Conservation (phyloP, 2,888 invertebrate genomes). For the Hirtodrosophila histrioides region DNA sequence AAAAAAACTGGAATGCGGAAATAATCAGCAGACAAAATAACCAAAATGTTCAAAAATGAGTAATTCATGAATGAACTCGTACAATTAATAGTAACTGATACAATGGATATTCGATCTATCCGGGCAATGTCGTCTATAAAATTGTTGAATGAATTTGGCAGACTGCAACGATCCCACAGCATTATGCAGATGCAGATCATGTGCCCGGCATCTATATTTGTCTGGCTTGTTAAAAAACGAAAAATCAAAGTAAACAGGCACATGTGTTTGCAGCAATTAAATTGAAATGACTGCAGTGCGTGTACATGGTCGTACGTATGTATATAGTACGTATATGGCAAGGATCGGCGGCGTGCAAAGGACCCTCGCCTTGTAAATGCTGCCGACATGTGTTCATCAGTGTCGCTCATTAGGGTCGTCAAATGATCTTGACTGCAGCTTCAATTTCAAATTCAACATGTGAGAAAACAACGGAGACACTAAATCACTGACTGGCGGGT, state of each 20-base stretch:
- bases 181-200: slow-evolving; percentile 29
- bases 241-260: slow-evolving; percentile 66
- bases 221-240: slow-evolving; percentile 27
- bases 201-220: slow-evolving; percentile 44
- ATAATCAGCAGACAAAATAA: slow-evolving; percentile 22
- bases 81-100: slow-evolving; percentile 57
- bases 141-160: slow-evolving; percentile 54
- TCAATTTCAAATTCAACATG: slow-evolving; percentile 45
- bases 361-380: slow-evolving; percentile 38
- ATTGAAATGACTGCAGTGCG: slow-evolving; percentile 25
- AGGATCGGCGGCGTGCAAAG: slow-evolving; percentile 54
- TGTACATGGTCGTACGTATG: neutral
- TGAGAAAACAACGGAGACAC: slow-evolving; percentile 41
- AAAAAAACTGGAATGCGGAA: slow-evolving; percentile 52
- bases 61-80: slow-evolving; percentile 51
- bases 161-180: slow-evolving; percentile 51
- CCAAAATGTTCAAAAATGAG: slow-evolving; percentile 20
- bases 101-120: slow-evolving; percentile 50
- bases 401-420: slow-evolving; percentile 58
- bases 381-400: slow-evolving; percentile 64
- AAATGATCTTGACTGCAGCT: slow-evolving; percentile 40
- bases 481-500: slow-evolving; percentile 55
- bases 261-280: slow-evolving; percentile 66
- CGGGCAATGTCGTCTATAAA: slow-evolving; percentile 50
- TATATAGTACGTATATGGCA: slow-evolving; percentile 18